Base-by-base conservation (phyloP, 2,113 vertebrate genomes). In the Edolisoma coerulescens region DNA sequence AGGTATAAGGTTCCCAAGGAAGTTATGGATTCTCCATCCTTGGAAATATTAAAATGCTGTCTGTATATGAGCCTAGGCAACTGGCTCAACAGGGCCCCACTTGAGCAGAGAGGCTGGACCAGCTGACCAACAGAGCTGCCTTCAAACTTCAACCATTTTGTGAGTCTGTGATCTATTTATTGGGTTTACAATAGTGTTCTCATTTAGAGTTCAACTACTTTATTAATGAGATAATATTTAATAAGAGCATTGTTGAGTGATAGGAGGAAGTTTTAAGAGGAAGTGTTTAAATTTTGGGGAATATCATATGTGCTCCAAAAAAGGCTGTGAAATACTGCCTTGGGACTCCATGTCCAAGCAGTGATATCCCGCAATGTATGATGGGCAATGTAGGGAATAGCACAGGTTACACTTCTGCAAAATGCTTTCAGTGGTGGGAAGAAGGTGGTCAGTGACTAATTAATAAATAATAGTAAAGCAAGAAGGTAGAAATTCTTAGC, bases 21-120 rank as follows among this genome's bases (percentile, higher is more conserved):
- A 20, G 14, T 4, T 41, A 41, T 45, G 28, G 14, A 50, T 50
- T 50, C 35, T 61, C 6, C 13, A 11, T 52, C 11, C 6, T 42
- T 63, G 11, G 44, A 61, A 32, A 53, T 47, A 42, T 19, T 63
- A 37, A 84, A 57, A 53, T 57, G 6, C 4, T 13, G 1, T 33
- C 42, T 88, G 27, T 20, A 37, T 7, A 32, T 6, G 3, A 22
- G 19, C 7, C 8, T 35, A 30, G 17, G 23, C 27, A 88, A 33
- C 13, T 33, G 42, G 4, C 0, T 77, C 3, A n/a, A 37, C 7
- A 7, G 3, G 7, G 9, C 1, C 6, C 7, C 71, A 5, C 17
- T n/a, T 73, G 33, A 80, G 41, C 11, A 54, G 26, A 41, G 16
- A 21, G 8, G 10, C 6, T 63, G 27, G 15, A 71, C 3, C 20